Conservation (phyloP, 2,888 invertebrate genomes). For the Alcis repandata region DNA sequence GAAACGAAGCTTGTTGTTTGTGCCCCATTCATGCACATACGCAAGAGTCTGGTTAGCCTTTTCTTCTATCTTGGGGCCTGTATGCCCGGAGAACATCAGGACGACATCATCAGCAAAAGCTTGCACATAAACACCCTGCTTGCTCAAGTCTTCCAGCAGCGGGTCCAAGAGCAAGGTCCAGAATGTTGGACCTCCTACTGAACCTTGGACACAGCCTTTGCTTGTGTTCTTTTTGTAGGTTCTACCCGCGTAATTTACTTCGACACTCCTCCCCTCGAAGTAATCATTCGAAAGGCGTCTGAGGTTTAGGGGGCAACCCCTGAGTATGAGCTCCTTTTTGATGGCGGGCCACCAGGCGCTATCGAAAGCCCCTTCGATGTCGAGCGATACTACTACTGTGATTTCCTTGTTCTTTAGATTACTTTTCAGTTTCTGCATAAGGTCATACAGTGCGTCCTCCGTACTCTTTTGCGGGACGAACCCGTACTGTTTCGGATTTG, state of each 20-base stretch:
- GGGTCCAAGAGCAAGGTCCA: slow-evolving; percentile 9
- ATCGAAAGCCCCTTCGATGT: background rate
- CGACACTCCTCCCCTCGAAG: background rate
- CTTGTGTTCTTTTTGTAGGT: background rate
- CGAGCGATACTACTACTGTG: background rate
- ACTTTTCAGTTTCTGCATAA: background rate
- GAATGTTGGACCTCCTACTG: background rate
- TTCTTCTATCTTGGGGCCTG: background rate
- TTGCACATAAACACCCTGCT: background rate
- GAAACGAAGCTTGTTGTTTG: background rate
- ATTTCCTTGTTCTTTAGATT: background rate
- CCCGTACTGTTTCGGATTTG: background rate
- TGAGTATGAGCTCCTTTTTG: background rate
- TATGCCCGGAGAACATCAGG: background rate
- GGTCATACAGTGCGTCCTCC: slow-evolving; percentile 5
- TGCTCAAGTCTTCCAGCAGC: background rate
- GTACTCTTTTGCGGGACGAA: background rate
- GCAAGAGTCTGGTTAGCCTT: background rate
- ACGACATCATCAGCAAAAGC: background rate
- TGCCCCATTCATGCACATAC: background rate
- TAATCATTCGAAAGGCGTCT: background rate
- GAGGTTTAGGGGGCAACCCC: background rate
- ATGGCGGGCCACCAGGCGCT: slow-evolving; percentile 5
- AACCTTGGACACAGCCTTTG: background rate
- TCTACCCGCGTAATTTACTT: background rate